Evolutionary conservation across 2,888 invertebrate species (phyloP), one percentile per base, ranked within the genome.

Genomic region (Polyploca ridens): DNA sequence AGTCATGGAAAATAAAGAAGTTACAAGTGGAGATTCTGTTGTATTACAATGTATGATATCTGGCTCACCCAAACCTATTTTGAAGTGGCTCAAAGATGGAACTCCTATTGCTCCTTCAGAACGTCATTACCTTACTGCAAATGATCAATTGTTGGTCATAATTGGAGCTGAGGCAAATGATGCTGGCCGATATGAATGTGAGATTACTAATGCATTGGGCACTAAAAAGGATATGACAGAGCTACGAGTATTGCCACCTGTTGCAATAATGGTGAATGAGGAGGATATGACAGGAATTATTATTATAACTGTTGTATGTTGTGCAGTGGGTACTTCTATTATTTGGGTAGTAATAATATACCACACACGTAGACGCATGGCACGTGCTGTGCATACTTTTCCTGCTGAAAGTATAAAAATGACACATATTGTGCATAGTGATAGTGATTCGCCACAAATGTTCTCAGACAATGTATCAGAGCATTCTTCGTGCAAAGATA

Each of bases 281-380:
- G 96, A 97, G 80, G 97, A 97, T 76, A 97, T 97, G 91, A 95
- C 97, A 67, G 98, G 98, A 64, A 96, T 98, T 71, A 97, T 98
- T 74, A 96, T 98, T 81, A 98, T 99, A 75, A 97, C 98, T 5
- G 97, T 98, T 0, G 97, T 98, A 57, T 97, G 98, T 87, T 98
- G 98, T 90, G 97, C 98, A 63, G 97, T 99, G 16, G 96, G 97
- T n/a, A 98, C 98, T 8, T 98, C 98, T 0, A 95, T 98, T 16
- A 96, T 98, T 63, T 98, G 98, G 98, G 98, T 98, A 62, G 96
- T 98, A 64, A 97, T 98, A 70, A 98, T 98, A 78, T 98, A 98
- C 87, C 97, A 97, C 83, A 97, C 98, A 5, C 94, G 97, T 69
- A 96, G 96, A 88, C 95, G 96, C 44, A 93, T 95, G 88, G 94